Base-by-base conservation (phyloP, 2,113 vertebrate species). In the Anseranas semipalmata region DNA sequence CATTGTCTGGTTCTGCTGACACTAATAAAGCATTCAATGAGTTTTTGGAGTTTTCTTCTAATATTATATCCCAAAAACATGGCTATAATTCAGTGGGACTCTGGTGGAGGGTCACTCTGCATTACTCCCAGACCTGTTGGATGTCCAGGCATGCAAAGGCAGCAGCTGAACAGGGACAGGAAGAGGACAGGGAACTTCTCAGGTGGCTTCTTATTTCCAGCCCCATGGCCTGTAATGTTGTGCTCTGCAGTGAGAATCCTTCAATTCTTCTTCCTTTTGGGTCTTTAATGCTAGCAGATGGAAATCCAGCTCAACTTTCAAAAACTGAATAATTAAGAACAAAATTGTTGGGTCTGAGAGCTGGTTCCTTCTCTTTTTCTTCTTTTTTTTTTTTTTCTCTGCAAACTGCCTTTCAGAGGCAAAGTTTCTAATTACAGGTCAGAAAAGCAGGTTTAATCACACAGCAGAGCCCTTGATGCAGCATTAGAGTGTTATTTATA, bases 371-470 rank as follows among this genome's bases (percentile, higher is more conserved):
- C 92, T 95, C 68, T 89, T 78, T 91, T 78, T 94, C 88, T 73
- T 79, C 94, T 91, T 92, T 67, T 93, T 48, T 48, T 97, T 90
- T 97, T 48, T 48, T 97, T 90, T 97, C 86, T 94, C 76, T 94
- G 86, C 95, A 96, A 96, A 96, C 95, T 96, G 95, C 95, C 89
- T 97, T 97, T 97, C 97, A 96, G 96, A 97, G 95, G 96, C 85
- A 92, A 97, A 98, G 98, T 98, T 98, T 98, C 98, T 98, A 98
- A 98, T 98, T 98, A 98, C 98, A 98, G 98, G 97, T 98, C 97
- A 98, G 97, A 79, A 45, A 96, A 66, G 95, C 95, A 70, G 62
- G 90, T 96, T 95, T 96, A 95, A 93, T 94, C 95, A 93, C 93
- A 97, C 96, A 97, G 96, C 95, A 94, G 94, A 95, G 89, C 95